Percentiles rank a stretch among this genome's conserved stretches.
These are phyloP conservation scores for Galerucella pusilla DNA, from an alignment of 2,888 invertebrate genomes.

Conservation along the genomic window DNA sequence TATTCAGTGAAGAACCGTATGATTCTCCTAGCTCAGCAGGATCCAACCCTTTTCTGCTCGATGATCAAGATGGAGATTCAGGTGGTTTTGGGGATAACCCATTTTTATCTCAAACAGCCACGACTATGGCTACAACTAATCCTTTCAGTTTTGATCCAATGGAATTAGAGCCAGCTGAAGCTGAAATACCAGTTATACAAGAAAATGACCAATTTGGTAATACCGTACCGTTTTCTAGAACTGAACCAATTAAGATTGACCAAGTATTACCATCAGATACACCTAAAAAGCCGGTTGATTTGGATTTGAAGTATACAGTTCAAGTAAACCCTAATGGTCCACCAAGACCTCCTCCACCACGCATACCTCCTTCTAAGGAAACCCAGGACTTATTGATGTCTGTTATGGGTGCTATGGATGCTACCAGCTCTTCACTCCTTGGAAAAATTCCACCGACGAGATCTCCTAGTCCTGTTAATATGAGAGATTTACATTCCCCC, in stretches of 20 bases:
- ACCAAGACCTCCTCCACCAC: constrained; percentile 62
- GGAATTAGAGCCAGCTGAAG: constrained; percentile 61
- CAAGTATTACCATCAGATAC: constrained; percentile 14
- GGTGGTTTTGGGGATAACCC: constrained; percentile 72
- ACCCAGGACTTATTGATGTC: constrained; percentile 87
- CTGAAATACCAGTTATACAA: constrained; percentile 41
- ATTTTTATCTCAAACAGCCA: constrained; percentile 68
- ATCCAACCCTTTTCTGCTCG: constrained; percentile 77
- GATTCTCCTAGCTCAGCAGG: constrained; percentile 67
- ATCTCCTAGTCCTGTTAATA: constrained; percentile 88
- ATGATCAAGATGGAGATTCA: constrained; percentile 61
- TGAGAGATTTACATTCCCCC: constrained; percentile 84
- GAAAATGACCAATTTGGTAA: not conserved
- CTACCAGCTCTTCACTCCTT: constrained; percentile 84
- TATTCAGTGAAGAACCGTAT: constrained; percentile 76
- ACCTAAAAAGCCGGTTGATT: constrained; percentile 63
- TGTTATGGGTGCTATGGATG: constrained; percentile 90
- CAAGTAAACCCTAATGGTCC: constrained; percentile 47
- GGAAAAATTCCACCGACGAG: constrained; percentile 87
- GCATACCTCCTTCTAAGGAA: constrained; percentile 77
- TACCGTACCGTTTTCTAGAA: constrained; percentile 32
- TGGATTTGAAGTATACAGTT: constrained; percentile 62
- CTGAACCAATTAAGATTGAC: constrained; percentile 29
- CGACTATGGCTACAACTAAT: constrained; percentile 67
- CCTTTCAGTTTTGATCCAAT: constrained; percentile 72